Evolutionary conservation across 2,113 vertebrate species (phyloP).

Genomic region (Oreochromis tanganicae): DNA sequence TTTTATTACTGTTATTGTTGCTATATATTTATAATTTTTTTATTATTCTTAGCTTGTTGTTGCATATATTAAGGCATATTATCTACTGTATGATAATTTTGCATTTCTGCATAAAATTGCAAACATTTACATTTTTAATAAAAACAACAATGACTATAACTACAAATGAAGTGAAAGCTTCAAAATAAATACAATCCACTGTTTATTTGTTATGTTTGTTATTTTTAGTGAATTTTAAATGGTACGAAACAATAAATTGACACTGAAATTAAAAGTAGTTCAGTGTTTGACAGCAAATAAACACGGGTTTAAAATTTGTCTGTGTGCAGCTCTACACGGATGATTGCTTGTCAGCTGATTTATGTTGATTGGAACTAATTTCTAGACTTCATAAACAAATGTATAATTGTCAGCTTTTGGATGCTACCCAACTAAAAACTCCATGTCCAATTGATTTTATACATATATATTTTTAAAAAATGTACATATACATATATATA

Average conservation of each 20-base stretch:
- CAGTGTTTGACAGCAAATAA: neutral
- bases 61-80: neutral
- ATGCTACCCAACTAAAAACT: neutral
- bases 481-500: too few relatives aligned
- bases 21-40: neutral
- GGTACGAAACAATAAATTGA: neutral
- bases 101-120: neutral
- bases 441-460: too few relatives aligned
- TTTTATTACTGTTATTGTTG: neutral
- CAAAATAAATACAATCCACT: neutral
- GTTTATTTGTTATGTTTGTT: neutral
- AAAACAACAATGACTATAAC: neutral
- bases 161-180: neutral
- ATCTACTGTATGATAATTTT: neutral
- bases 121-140: neutral
- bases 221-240: neutral
- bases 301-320: neutral
- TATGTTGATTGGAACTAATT: neutral
- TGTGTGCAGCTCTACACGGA: neutral
- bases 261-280: neutral
- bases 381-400: neutral
- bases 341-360: neutral
- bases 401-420: neutral
- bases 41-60: neutral
- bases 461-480: too few relatives aligned